These are phyloP conservation scores for Drosophila nasuta DNA, from an alignment of 1,140 invertebrate species.

Conservation along the genomic window DNA sequence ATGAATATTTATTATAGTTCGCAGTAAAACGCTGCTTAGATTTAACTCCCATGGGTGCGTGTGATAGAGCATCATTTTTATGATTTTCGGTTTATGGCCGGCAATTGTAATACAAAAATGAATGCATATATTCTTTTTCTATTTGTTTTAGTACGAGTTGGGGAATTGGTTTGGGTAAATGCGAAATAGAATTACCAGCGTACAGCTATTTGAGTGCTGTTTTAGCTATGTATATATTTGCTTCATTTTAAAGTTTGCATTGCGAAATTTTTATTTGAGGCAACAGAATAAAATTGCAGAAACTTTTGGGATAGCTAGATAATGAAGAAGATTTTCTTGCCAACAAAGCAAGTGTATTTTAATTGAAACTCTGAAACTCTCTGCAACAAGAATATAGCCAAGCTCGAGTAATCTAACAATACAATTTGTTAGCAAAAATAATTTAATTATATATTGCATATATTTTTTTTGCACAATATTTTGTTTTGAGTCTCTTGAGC, in stretches of 20 bases:
- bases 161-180: not conserved
- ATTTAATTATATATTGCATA: constrained; percentile 42
- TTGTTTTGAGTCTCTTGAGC: constrained; percentile 15
- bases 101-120: not conserved
- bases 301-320: not conserved
- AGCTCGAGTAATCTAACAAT: constrained; percentile 36
- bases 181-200: not conserved
- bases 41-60: not conserved
- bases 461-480: constrained; percentile 27
- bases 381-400: constrained; percentile 25
- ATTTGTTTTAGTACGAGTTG: not conserved
- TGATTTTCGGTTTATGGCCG: not conserved
- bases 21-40: constrained; percentile 8
- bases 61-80: constrained; percentile 8
- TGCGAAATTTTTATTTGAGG: constrained; percentile 14
- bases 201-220: constrained; percentile 14
- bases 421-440: constrained; percentile 65
- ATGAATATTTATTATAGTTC: constrained; percentile 76
- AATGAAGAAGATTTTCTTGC: constrained; percentile 22
- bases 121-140: not conserved
- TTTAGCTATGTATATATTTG: constrained; percentile 1
- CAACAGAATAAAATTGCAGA: constrained; percentile 6
- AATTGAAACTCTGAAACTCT: constrained; percentile 58
- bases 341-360: constrained; percentile 53
- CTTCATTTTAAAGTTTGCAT: constrained; percentile 17